These are phyloP conservation scores for Ruditapes philippinarum DNA, from an alignment of 1,140 invertebrate species.

Conservation along the genomic window DNA sequence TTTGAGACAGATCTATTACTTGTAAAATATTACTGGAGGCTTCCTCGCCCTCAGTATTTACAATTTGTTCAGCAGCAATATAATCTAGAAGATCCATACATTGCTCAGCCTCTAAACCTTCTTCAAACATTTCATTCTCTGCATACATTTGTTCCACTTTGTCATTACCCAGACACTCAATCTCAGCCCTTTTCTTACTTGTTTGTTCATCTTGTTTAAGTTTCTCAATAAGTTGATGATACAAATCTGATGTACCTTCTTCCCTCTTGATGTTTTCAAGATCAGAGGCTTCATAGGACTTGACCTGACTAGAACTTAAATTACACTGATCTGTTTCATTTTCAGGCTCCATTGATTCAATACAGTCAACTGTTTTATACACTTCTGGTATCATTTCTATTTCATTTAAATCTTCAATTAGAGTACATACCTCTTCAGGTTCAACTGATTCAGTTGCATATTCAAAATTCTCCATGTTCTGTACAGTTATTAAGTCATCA, in stretches of 20 bases:
- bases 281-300: background rate
- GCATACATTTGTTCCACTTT: background rate
- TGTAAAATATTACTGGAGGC: no score
- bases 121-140: background rate
- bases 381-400: background rate
- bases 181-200: background rate
- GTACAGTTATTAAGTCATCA: no score
- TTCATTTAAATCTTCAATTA: background rate
- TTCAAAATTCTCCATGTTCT: no score
- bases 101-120: background rate
- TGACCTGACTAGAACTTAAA: background rate
- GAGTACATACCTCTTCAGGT: background rate
- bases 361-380: background rate
- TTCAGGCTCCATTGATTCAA: background rate
- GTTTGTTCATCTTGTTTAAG: background rate
- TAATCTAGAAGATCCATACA: background rate
- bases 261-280: background rate
- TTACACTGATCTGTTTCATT: background rate
- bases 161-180: background rate
- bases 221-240: slow-evolving; percentile 6
- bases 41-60: background rate
- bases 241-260: background rate
- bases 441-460: no score
- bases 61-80: background rate
- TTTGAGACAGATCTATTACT: no score